A percentile compares a stretch with the other conserved stretches of the same genome.
Conservation (phyloP, 2,113 vertebrate genomes). For the Castor canadensis region DNA sequence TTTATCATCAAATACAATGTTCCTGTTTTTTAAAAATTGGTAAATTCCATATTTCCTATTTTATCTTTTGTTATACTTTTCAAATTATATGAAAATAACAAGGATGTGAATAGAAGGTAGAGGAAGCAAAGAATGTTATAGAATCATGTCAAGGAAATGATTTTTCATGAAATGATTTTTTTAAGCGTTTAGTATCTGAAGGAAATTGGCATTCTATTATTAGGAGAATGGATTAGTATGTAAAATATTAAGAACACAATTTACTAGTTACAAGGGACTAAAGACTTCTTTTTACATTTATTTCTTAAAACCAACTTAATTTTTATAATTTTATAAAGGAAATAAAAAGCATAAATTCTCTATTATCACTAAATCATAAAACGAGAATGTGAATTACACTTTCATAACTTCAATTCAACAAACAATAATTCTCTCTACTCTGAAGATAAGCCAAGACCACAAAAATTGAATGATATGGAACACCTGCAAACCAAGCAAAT, state of each 20-base stretch:
- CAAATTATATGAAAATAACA: background rate
- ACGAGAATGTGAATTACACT: slow-evolving; percentile 66
- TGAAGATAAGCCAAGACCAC: slow-evolving; percentile 66
- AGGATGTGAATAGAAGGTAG: accelerated
- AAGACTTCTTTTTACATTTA: background rate
- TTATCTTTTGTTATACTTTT: background rate
- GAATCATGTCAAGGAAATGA: background rate
- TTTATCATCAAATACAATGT: background rate
- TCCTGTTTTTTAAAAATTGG: background rate
- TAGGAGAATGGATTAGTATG: background rate
- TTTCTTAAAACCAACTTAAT: slow-evolving; percentile 44
- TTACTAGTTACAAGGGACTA: background rate
- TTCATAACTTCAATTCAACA: slow-evolving; percentile 51
- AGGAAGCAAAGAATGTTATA: background rate
- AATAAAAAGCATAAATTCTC: slow-evolving; percentile 22
- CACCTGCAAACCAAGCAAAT: slow-evolving; percentile 72
- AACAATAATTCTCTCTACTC: slow-evolving; percentile 64
- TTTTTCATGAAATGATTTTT: background rate
- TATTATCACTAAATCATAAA: slow-evolving; percentile 38
- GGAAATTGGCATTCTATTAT: background rate
- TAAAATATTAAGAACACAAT: slow-evolving; percentile 1
- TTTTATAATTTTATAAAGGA: background rate
- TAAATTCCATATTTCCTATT: background rate
- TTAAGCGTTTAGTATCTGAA: background rate
- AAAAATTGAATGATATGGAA: slow-evolving; percentile 70